These are phyloP conservation scores for Gobionotothen gibberifrons DNA, from an alignment of 2,797 vertebrate species.

Conservation along the genomic window DNA sequence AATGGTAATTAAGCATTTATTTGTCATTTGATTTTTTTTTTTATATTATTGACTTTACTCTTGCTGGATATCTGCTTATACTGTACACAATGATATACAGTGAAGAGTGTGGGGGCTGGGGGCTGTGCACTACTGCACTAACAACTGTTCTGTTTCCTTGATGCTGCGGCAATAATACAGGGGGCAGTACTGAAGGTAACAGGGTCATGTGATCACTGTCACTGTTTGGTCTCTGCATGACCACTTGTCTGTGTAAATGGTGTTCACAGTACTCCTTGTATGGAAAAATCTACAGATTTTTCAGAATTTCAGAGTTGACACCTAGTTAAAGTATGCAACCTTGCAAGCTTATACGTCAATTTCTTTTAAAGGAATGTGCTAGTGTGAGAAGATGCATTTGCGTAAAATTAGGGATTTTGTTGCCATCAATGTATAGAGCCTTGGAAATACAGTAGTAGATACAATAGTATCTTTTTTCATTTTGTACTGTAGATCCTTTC, in stretches of 20 bases:
- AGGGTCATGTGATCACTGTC: slow-evolving; percentile 50
- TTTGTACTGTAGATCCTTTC: no score
- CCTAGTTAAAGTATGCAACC: neutral
- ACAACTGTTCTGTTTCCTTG: slow-evolving; percentile 76
- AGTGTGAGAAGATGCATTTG: neutral
- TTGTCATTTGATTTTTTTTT: neutral
- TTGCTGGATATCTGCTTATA: slow-evolving; percentile 16
- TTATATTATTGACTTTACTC: slow-evolving; percentile 11
- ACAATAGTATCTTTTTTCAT: neutral
- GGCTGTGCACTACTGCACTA: slow-evolving; percentile 57
- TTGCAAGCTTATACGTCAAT: neutral
- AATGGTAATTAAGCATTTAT: neutral
- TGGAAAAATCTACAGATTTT: slow-evolving; percentile 28
- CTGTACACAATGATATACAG: slow-evolving; percentile 3
- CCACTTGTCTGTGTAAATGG: slow-evolving; percentile 38
- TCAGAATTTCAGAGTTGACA: neutral
- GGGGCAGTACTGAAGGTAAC: slow-evolving; percentile 76
- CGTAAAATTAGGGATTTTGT: neutral
- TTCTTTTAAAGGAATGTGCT: neutral
- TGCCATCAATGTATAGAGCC: neutral
- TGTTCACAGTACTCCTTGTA: slow-evolving; percentile 14
- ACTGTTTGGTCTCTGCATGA: slow-evolving; percentile 70
- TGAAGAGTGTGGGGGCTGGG: slow-evolving; percentile 11
- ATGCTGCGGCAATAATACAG: slow-evolving; percentile 67
- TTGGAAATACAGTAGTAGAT: neutral